phyloP scores from a whole-genome alignment of 1,140 invertebrate species.

The Aphidius ervi region DNA sequence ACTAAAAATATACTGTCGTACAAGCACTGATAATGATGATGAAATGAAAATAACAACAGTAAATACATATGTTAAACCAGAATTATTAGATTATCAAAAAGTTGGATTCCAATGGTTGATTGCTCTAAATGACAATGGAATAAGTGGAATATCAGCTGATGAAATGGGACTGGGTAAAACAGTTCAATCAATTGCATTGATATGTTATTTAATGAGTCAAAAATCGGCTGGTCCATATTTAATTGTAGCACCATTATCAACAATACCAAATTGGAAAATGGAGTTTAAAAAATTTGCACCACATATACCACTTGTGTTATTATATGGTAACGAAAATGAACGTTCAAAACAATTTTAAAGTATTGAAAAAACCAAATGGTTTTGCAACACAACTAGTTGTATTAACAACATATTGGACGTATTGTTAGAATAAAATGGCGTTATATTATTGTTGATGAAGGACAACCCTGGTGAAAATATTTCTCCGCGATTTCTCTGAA shows the following conservation, averaged over 20 bases:
- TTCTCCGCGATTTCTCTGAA: too few relatives aligned
- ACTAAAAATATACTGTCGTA: too few relatives aligned
- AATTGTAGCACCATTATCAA: slow-evolving; percentile 65
- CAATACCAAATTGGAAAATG: slow-evolving; percentile 66
- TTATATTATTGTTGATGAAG: slow-evolving; percentile 71
- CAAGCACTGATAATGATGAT: background rate
- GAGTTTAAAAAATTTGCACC: slow-evolving; percentile 69
- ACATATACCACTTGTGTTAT: slow-evolving; percentile 57
- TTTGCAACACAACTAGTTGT: slow-evolving; percentile 51
- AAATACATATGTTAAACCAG: slow-evolving; percentile 40
- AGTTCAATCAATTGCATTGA: slow-evolving; percentile 64
- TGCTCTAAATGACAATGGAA: slow-evolving; percentile 61
- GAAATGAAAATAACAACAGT: background rate
- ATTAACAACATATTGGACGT: slow-evolving; percentile 56
- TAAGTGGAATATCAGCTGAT: slow-evolving; percentile 77
- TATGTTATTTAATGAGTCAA: slow-evolving; percentile 56
- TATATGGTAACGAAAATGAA: slow-evolving; percentile 53
- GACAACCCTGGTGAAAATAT: slow-evolving; percentile 46
- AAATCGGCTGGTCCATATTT: slow-evolving; percentile 60
- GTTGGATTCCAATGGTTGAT: slow-evolving; percentile 63
- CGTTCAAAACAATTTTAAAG: slow-evolving; percentile 35
- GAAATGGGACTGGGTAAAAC: slow-evolving; percentile 81
- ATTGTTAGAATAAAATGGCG: slow-evolving; percentile 55
- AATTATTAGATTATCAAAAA: slow-evolving; percentile 58
- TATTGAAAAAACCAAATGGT: slow-evolving; percentile 35